Evolutionary conservation across 2,113 vertebrate genomes (phyloP).

Genomic region (Ranitomeya imitator): DNA sequence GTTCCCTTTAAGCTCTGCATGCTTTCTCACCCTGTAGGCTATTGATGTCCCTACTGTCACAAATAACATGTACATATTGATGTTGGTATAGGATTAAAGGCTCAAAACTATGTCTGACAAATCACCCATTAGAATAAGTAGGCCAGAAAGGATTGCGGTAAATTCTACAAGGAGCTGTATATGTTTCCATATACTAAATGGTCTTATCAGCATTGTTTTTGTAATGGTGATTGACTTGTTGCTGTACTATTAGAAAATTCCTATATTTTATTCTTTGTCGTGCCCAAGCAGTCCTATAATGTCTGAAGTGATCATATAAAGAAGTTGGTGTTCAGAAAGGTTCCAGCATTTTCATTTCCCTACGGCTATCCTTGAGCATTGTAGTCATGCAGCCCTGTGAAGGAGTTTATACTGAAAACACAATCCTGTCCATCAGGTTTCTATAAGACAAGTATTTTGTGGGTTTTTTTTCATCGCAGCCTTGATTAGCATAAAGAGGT

Average conservation of each 20-base stretch:
- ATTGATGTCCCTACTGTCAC: no score
- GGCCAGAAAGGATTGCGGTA: no score
- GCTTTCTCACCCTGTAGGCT: background rate
- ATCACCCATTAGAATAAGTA: no score
- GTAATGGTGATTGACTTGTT: no score
- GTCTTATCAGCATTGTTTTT: no score
- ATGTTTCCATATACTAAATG: no score
- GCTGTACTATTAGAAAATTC: background rate
- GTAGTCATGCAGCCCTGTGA: background rate
- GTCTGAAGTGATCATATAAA: background rate
- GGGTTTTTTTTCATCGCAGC: background rate
- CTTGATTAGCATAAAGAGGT: conserved; percentile 1
- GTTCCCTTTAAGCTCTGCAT: background rate
- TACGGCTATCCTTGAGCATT: conserved; percentile 25
- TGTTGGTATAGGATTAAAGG: no score
- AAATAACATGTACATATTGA: no score
- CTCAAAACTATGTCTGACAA: no score
- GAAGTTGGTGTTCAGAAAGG: background rate
- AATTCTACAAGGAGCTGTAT: no score
- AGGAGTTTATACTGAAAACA: background rate
- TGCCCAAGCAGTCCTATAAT: background rate
- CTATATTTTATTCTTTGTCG: background rate
- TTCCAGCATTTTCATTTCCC: conserved; percentile 5
- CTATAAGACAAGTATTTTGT: background rate
- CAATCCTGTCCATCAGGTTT: conserved; percentile 40